phyloP scores from a whole-genome alignment of 1,140 invertebrate genomes.

The Caenorhabditis briggsae region DNA sequence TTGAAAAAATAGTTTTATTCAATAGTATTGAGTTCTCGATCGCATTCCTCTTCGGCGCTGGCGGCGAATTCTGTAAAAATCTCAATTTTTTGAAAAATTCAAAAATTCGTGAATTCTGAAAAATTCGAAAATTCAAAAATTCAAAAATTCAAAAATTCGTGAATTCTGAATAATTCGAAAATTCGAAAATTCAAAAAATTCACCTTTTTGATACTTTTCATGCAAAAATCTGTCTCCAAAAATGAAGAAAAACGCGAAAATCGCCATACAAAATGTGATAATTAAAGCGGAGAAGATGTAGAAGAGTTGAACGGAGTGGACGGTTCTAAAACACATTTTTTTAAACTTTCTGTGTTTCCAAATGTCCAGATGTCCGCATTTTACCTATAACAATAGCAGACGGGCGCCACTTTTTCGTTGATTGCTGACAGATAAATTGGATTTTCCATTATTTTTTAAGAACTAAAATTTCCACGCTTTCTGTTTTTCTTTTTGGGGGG shows the following conservation, averaged over 20 bases:
- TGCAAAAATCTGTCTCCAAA: constrained; percentile 8
- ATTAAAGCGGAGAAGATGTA: constrained; percentile 13
- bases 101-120: not conserved
- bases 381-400: constrained; percentile 14
- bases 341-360: not conserved
- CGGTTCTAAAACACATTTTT: not conserved
- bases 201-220: constrained; percentile 12
- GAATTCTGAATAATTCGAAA: not conserved
- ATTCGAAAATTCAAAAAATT: not conserved
- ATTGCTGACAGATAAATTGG: not conserved
- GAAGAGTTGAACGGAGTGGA: not conserved
- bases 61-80: not conserved
- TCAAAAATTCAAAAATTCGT: not conserved
- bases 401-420: not conserved
- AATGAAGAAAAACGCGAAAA: constrained; percentile 7
- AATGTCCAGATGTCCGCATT: not conserved
- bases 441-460: not conserved
- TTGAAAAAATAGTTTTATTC: not conserved
- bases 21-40: not conserved
- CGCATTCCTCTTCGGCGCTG: not conserved
- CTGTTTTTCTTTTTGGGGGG: no score
- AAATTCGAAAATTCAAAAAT: not conserved
- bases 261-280: not conserved
- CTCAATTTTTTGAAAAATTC: not conserved
- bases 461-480: not conserved